Percentiles rank a stretch among this genome's conserved stretches.
Evolutionary conservation across 1,140 invertebrate species (phyloP).

Genomic region (Cherax destructor): DNA sequence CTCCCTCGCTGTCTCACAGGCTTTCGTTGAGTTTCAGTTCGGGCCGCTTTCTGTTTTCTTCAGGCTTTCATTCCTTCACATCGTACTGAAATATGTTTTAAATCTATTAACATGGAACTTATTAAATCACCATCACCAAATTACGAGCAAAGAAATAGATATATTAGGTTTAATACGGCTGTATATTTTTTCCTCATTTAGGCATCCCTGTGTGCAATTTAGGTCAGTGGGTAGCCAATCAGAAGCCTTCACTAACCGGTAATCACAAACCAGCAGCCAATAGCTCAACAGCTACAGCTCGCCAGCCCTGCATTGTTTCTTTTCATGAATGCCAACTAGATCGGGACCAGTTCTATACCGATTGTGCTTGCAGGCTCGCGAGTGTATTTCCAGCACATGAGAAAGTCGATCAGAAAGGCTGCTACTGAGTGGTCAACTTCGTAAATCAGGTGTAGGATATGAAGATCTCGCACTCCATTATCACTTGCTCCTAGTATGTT

Average conservation of each 20-base stretch:
- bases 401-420: background rate
- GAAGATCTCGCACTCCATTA: too few species aligned
- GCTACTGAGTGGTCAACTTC: background rate
- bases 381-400: background rate
- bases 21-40: background rate
- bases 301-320: background rate
- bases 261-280: constrained; percentile 23
- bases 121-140: too few species aligned
- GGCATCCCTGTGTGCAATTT: constrained; percentile 24
- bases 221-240: constrained; percentile 35
- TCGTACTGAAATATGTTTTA: too few species aligned
- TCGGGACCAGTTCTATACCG: background rate
- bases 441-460: background rate
- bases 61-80: background rate
- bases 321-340: background rate
- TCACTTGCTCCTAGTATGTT: too few species aligned
- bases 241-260: background rate
- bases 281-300: background rate
- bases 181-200: too few species aligned
- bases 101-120: background rate
- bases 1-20: background rate
- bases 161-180: too few species aligned
- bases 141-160: too few species aligned
- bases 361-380: background rate
- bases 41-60: too few species aligned